Percentiles rank a stretch among this genome's conserved stretches.
Evolutionary conservation across 92 coral and sea anemone species (phyloP).

Genomic region (Desmophyllum pertusum): DNA sequence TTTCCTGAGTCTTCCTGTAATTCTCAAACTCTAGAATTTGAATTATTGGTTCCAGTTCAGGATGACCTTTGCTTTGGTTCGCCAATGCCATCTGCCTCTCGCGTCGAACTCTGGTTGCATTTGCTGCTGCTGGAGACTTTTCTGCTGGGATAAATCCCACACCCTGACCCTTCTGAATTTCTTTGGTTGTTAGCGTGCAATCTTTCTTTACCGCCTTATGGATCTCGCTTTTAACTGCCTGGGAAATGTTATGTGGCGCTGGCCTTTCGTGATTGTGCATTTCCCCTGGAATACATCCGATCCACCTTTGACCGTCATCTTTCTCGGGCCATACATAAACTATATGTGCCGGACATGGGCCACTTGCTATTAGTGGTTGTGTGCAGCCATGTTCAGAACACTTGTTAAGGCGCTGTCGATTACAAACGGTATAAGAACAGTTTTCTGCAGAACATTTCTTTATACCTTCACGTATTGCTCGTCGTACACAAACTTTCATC

Average conservation of each 20-base stretch:
- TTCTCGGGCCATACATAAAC: slow-evolving; percentile 48
- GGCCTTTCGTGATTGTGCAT: slow-evolving; percentile 45
- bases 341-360: slow-evolving; percentile 52
- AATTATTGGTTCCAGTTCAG: slow-evolving; percentile 46
- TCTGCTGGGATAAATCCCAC: slow-evolving; percentile 66
- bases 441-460: slow-evolving; percentile 38
- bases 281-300: slow-evolving; percentile 36
- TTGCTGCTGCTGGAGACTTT: slow-evolving; percentile 55
- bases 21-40: slow-evolving; percentile 15
- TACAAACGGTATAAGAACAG: slow-evolving; percentile 37
- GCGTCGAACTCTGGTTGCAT: slow-evolving; percentile 8
- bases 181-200: slow-evolving; percentile 30
- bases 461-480: slow-evolving; percentile 50
- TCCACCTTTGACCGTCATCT: slow-evolving; percentile 67
- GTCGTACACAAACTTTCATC: slow-evolving; percentile 32
- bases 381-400: slow-evolving; percentile 29
- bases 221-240: slow-evolving; percentile 41
- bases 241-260: slow-evolving; percentile 49
- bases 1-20: neutral
- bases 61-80: slow-evolving; percentile 15
- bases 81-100: neutral
- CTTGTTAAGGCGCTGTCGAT: slow-evolving; percentile 46
- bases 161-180: slow-evolving; percentile 52
- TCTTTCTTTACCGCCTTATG: slow-evolving; percentile 46
- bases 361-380: slow-evolving; percentile 21